A percentile compares a stretch with the other conserved stretches of the same genome.
phyloP scores from a whole-genome alignment of 53 echinoderm and acorn worm species.

The Apostichopus leukothele region DNA sequence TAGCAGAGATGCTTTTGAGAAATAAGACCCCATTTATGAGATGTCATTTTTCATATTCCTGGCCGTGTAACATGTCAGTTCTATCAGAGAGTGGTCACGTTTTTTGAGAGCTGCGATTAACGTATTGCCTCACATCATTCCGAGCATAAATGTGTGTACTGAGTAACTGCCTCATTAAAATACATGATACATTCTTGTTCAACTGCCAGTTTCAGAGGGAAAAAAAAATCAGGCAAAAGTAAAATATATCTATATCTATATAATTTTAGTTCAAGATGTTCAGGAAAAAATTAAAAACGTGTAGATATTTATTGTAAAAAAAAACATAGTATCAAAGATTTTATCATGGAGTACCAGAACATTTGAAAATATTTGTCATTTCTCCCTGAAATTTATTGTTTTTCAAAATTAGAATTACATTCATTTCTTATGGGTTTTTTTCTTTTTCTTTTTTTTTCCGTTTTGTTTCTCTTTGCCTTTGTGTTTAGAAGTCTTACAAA shows the following conservation, averaged over 20 bases:
- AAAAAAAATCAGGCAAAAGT: background rate
- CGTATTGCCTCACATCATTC: too few relatives aligned
- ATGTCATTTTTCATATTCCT: too few relatives aligned
- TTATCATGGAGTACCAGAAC: background rate
- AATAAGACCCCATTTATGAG: too few relatives aligned
- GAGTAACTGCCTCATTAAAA: too few relatives aligned
- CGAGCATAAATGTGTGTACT: too few relatives aligned
- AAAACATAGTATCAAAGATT: slow-evolving; percentile 8
- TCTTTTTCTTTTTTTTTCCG: too few relatives aligned
- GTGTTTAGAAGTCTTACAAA: slow-evolving; percentile 4
- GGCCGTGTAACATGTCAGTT: too few relatives aligned
- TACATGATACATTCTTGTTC: too few relatives aligned
- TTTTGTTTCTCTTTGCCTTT: background rate
- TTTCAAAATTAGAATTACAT: background rate
- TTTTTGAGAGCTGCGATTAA: too few relatives aligned
- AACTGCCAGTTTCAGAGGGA: too few relatives aligned
- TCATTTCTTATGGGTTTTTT: background rate
- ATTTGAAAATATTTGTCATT: background rate
- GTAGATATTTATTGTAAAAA: background rate
- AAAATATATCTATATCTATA: background rate
- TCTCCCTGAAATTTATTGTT: background rate
- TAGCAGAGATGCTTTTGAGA: too few relatives aligned
- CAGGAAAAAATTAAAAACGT: background rate
- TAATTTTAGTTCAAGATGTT: background rate
- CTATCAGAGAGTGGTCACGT: too few relatives aligned